Conservation (phyloP, 1,140 invertebrate genomes). For the Myzus persicae region DNA sequence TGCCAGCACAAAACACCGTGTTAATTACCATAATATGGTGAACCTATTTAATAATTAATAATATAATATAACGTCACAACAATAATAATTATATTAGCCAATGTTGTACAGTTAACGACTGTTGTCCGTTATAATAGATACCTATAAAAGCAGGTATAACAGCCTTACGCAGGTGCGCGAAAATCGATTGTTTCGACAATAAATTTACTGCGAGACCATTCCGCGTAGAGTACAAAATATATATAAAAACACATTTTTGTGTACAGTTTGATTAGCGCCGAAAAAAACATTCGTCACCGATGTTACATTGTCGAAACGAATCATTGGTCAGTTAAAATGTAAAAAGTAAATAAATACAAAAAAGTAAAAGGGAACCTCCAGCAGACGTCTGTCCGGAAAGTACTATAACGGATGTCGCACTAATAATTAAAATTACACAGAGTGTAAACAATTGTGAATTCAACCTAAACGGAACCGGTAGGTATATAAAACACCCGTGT, state of each 20-base stretch:
- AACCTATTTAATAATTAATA: not conserved
- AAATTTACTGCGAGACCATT: not conserved
- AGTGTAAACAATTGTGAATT: slow-evolving; percentile 27
- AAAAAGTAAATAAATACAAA: not conserved
- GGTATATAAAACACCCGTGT: not conserved
- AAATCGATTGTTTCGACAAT: not conserved
- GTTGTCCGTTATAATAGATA: not conserved
- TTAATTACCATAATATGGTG: not conserved
- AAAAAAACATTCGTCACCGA: not conserved
- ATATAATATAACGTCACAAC: not conserved
- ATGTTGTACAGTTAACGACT: not conserved
- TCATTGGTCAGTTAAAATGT: not conserved
- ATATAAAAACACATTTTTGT: not conserved
- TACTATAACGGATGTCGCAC: not conserved
- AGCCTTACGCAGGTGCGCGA: not conserved
- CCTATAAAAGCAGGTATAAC: not conserved
- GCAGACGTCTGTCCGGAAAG: not conserved
- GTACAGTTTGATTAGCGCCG: not conserved
- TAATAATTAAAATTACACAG: not conserved
- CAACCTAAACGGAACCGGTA: not conserved
- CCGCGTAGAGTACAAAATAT: not conserved
- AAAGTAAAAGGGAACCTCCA: not conserved
- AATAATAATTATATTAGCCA: not conserved
- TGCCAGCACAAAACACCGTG: not conserved
- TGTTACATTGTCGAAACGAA: not conserved